Base-by-base conservation (phyloP, 1,140 invertebrate genomes). In the Calosoma granatense region DNA sequence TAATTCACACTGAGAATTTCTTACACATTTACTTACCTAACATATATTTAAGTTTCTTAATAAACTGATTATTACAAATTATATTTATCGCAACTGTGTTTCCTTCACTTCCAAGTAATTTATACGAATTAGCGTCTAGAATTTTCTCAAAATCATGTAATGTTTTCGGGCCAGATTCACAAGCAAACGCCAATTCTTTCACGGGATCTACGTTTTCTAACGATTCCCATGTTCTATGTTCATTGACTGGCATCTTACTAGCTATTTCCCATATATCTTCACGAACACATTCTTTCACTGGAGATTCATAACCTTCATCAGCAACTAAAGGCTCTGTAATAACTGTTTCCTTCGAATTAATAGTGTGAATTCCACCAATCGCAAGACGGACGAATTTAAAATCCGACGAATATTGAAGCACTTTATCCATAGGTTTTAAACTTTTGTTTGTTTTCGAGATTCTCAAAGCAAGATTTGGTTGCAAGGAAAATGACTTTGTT, bases 251-350 rank as follows among this genome's bases (percentile, higher is more conserved):
- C 9, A 60, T 53, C 58, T 58, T 64, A 0, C 60, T 60, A 2
- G 57, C 65, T 1, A 62, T 22, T 53, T 68, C 67, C 68, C 68
- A 70, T 51, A 70, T 64, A 61, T 64, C 56, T n/a, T 30, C 14
- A 20, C 22, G 22, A 41, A 53, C 52, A 30, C 4, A n/a, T 53
- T 39, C 22, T 30, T 30, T 54, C 23, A 17, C 12, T 17, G 41
- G 41, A 12, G 41, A 47, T 47, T 11, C 15, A 17, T 47, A 47
- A 4, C 41, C 41, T 47, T 47, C 41, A 17, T 47, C 41, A 17
- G 9, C n/a, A 36, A 36, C 6, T 47, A 47, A 9, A n/a, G n/a
- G n/a, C n/a, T n/a, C n/a, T n/a, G n/a, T n/a, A n/a, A n/a, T n/a
- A n/a, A n/a, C n/a, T n/a, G n/a, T n/a, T n/a, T n/a, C n/a, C n/a